Percentiles rank a stretch among this genome's conserved stretches.
Evolutionary conservation across 2,113 vertebrate genomes (phyloP).

Genomic region (Coryphaenoides rupestris): DNA sequence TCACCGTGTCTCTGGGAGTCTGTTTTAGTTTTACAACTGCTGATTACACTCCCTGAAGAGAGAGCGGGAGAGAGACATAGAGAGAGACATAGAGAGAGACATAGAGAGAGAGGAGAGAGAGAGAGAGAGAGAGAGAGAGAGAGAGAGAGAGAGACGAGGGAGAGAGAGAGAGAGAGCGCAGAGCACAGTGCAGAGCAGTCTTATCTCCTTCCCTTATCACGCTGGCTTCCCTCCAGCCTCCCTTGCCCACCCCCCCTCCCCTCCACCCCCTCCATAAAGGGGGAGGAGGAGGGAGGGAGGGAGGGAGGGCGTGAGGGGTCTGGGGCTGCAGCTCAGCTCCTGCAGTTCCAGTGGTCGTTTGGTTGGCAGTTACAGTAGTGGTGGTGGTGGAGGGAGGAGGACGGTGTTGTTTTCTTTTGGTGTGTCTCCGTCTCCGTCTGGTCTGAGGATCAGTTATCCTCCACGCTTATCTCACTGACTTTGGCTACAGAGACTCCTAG

Average conservation of each 20-base stretch:
- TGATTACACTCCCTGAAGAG: conserved; percentile 3
- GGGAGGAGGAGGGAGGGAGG: background rate
- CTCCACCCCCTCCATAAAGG: too few species aligned
- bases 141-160: background rate
- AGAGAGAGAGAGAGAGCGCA: conserved; percentile 23
- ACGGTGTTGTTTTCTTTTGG: conserved; percentile 7
- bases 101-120: background rate
- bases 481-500: conserved; percentile 42
- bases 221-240: conserved; percentile 11
- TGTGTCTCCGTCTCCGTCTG: conserved; percentile 23
- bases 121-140: too few species aligned
- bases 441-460: conserved; percentile 50
- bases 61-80: too few species aligned
- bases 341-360: background rate
- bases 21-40: background rate
- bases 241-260: background rate
- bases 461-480: conserved; percentile 44
- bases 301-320: background rate
- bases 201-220: conserved; percentile 30
- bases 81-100: too few species aligned
- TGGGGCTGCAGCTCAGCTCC: background rate
- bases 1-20: background rate
- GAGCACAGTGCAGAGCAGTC: background rate
- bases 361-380: too few species aligned
- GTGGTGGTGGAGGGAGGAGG: background rate